Conservation (phyloP, 2,888 invertebrate species). For the Erpobdella octoculata region DNA sequence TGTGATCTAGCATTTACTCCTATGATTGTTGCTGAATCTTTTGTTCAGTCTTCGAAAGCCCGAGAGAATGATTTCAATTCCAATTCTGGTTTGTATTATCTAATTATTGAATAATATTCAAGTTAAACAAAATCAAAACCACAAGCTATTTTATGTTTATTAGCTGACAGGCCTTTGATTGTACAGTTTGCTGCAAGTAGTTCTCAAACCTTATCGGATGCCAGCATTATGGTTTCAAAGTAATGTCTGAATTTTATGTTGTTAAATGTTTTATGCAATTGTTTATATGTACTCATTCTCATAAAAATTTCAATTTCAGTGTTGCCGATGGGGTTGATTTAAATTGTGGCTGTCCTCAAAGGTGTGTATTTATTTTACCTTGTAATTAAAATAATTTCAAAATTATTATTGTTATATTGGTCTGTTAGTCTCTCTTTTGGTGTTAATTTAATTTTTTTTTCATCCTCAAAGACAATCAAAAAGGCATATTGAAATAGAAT, state of each 20-base stretch:
- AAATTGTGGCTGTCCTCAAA: slow-evolving; percentile 94
- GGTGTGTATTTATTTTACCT: no score
- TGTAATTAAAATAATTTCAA: no score
- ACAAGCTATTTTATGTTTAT: slow-evolving; percentile 3
- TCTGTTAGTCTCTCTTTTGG: no score
- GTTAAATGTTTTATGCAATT: not conserved
- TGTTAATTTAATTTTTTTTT: no score
- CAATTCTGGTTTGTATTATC: slow-evolving; percentile 43
- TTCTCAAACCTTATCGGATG: slow-evolving; percentile 71
- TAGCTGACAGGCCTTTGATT: slow-evolving; percentile 74
- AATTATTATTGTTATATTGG: no score
- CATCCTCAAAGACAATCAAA: no score
- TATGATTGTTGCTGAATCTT: slow-evolving; percentile 91
- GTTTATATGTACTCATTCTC: no score
- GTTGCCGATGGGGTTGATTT: slow-evolving; percentile 85
- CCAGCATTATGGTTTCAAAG: slow-evolving; percentile 73
- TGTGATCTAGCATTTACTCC: slow-evolving; percentile 87
- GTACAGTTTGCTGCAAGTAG: slow-evolving; percentile 90
- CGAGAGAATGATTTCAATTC: slow-evolving; percentile 57
- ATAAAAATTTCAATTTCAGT: slow-evolving; percentile 50
- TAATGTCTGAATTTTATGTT: slow-evolving; percentile 52
- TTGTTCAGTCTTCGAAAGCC: slow-evolving; percentile 78
- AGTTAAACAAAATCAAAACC: not conserved
- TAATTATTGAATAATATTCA: not conserved
- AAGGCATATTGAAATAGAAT: no score